A percentile compares a stretch with the other conserved stretches of the same genome.
Evolutionary conservation across 92 coral and sea anemone species (phyloP).

Genomic region (Micromussa lordhowensis): DNA sequence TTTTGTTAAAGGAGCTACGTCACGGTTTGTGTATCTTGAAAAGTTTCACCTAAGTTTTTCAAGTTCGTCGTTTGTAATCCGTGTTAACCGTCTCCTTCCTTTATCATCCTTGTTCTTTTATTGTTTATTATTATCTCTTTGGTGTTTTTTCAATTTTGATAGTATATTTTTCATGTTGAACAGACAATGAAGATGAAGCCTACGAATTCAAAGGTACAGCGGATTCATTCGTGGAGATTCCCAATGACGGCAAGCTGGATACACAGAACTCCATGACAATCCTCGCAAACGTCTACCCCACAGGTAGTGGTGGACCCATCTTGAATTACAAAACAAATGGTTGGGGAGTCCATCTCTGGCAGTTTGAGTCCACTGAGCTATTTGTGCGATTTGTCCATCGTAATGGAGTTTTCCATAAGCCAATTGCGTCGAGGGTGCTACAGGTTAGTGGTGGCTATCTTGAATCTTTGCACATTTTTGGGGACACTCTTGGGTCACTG

Average conservation of each 20-base stretch:
- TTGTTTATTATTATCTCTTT: too few relatives aligned
- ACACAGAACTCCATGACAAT: conserved; percentile 94
- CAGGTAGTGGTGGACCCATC: conserved; percentile 94
- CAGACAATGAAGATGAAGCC: conserved; percentile 82
- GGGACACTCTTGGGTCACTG: too few relatives aligned
- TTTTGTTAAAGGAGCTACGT: too few relatives aligned
- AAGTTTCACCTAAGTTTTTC: too few relatives aligned
- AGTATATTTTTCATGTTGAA: neutral
- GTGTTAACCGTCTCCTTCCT: too few relatives aligned
- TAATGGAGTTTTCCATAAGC: conserved; percentile 94
- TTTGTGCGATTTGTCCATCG: conserved; percentile 96
- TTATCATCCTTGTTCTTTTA: too few relatives aligned
- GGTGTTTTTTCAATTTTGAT: neutral
- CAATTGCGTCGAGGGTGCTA: conserved; percentile 93
- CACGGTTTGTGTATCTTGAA: too few relatives aligned
- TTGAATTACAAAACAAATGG: conserved; percentile 90
- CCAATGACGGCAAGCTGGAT: conserved; percentile 86
- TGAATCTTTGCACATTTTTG: neutral
- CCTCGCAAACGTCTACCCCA: conserved; percentile 91
- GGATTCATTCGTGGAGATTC: conserved; percentile 91
- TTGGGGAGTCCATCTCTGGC: conserved; percentile 99
- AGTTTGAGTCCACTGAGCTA: conserved; percentile 91
- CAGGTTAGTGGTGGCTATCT: conserved; percentile 62
- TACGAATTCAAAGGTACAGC: conserved; percentile 86
- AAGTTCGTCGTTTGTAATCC: too few relatives aligned